These are phyloP conservation scores for Epinotia nisella DNA, from an alignment of 2,888 invertebrate genomes.

Conservation along the genomic window DNA sequence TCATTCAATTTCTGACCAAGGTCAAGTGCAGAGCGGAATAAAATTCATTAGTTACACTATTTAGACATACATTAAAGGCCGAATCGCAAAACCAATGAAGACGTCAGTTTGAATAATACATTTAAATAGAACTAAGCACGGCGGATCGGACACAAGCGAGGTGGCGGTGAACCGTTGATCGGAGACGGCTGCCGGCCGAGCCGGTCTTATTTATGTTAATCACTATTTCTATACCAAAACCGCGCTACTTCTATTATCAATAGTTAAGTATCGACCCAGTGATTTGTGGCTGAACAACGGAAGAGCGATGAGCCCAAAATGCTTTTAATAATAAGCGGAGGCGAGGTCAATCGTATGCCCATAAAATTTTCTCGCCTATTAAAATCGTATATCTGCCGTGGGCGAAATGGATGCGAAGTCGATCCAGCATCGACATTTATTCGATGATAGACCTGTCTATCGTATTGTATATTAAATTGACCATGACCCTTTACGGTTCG, in stretches of 20 bases:
- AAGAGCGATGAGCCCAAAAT: slow-evolving; percentile 64
- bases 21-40: slow-evolving; percentile 51
- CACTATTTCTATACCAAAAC: slow-evolving; percentile 61
- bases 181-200: slow-evolving; percentile 57
- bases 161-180: slow-evolving; percentile 53
- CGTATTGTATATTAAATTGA: slow-evolving; percentile 34
- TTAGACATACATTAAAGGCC: slow-evolving; percentile 29
- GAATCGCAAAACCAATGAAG: slow-evolving; percentile 39
- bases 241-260: slow-evolving; percentile 54
- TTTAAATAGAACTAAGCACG: slow-evolving; percentile 31
- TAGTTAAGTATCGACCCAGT: slow-evolving; percentile 55
- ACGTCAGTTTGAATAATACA: slow-evolving; percentile 42
- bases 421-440: slow-evolving; percentile 54
- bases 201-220: slow-evolving; percentile 70
- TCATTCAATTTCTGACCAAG: slow-evolving; percentile 7
- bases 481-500: slow-evolving; percentile 39
- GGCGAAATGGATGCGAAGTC: slow-evolving; percentile 61
- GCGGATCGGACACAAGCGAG: slow-evolving; percentile 26
- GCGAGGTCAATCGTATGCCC: slow-evolving; percentile 64
- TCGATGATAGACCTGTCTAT: slow-evolving; percentile 32
- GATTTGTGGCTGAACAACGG: slow-evolving; percentile 68
- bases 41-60: slow-evolving; percentile 50
- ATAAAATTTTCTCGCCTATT: slow-evolving; percentile 64
- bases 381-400: slow-evolving; percentile 57
- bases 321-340: slow-evolving; percentile 59